These are phyloP conservation scores for Cromileptes altivelis DNA, from an alignment of 2,113 vertebrate species.

Conservation along the genomic window DNA sequence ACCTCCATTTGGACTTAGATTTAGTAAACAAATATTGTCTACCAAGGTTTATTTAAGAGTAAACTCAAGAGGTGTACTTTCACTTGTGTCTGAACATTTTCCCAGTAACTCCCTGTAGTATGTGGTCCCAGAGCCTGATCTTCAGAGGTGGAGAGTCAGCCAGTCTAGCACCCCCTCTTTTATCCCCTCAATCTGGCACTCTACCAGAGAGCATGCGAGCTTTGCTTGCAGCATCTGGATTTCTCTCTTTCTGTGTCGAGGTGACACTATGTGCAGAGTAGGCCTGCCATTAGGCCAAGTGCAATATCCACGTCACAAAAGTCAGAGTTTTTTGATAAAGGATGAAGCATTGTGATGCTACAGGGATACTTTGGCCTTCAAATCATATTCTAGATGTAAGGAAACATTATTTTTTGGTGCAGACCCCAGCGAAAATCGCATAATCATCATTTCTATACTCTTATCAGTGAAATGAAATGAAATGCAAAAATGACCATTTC, in stretches of 20 bases:
- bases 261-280: background rate
- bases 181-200: background rate
- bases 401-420: no score
- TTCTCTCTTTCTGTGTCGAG: background rate
- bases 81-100: background rate
- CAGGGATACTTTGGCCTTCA: no score
- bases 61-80: conserved; percentile 6
- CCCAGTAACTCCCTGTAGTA: background rate
- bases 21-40: background rate
- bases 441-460: no score
- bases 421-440: no score
- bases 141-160: background rate
- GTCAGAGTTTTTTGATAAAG: no score
- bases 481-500: no score
- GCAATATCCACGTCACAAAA: no score
- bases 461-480: no score
- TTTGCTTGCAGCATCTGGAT: conserved; percentile 19
- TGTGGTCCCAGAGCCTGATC: conserved; percentile 3
- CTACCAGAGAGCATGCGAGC: background rate
- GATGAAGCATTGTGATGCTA: no score
- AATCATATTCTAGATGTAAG: no score
- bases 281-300: no score
- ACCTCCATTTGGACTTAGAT: background rate
- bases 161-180: background rate
- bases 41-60: background rate